Conservation (phyloP, 2,888 invertebrate species). For the Itoplectis maculator region DNA sequence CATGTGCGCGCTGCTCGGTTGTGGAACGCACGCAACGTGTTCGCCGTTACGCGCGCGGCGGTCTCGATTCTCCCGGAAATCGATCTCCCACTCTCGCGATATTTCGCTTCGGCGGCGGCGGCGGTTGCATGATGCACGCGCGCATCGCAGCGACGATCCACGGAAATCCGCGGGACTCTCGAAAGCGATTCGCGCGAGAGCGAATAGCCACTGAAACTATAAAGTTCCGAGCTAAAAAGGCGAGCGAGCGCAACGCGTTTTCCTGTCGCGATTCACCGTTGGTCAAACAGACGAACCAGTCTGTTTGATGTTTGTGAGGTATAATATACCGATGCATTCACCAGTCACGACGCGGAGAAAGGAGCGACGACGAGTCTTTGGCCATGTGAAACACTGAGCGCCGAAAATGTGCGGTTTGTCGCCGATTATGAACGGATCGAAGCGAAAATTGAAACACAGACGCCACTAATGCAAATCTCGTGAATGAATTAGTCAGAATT, state of each 20-base stretch:
- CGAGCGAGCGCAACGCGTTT: slow-evolving; percentile 54
- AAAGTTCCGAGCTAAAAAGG: slow-evolving; percentile 38
- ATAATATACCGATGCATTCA: slow-evolving; percentile 59
- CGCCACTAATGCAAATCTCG: no score
- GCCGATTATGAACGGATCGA: no score
- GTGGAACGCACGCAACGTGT: slow-evolving; percentile 45
- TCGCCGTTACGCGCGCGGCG: slow-evolving; percentile 25
- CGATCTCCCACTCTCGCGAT: slow-evolving; percentile 50
- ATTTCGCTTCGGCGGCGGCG: slow-evolving; percentile 18
- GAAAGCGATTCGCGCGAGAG: slow-evolving; percentile 15
- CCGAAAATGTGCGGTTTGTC: no score
- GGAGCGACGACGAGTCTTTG: slow-evolving; percentile 33
- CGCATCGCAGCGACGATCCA: background rate
- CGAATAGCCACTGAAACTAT: slow-evolving; percentile 19
- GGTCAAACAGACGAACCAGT: background rate
- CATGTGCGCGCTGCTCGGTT: slow-evolving; percentile 44
- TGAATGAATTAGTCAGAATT: no score
- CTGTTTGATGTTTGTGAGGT: no score
- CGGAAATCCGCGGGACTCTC: slow-evolving; percentile 17
- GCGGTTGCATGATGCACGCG: slow-evolving; percentile 42
- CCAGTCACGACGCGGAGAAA: slow-evolving; percentile 59
- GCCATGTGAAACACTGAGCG: no score
- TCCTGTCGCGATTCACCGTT: slow-evolving; percentile 39
- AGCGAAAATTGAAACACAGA: no score
- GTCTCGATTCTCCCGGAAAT: slow-evolving; percentile 42